Base-by-base conservation (phyloP, 2,113 vertebrate genomes). In the Melanerpes formicivorus region DNA sequence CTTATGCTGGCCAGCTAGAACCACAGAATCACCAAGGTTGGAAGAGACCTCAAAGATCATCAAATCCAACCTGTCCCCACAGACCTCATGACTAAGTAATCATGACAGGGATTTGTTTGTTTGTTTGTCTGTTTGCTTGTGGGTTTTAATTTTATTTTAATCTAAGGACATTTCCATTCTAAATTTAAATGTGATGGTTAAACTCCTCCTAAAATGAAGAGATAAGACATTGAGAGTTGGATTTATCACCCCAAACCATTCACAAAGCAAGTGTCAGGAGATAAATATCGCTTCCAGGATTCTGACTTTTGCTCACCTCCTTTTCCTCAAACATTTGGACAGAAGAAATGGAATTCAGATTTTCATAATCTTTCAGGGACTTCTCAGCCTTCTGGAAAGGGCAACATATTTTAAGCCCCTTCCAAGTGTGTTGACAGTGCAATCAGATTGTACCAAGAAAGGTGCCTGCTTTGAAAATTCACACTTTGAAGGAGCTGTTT, bases 341-440 rank as follows among this genome's bases (percentile, higher is more conserved):
- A 95, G 67, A 87, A 90, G 86, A 88, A 87, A 88, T 29, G 81
- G 50, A 75, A 87, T 87, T 92, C 55, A 66, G 29, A 79, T 84
- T 90, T 90, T 82, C 71, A 56, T 87, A 87, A 95, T 89, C 66
- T 62, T 82, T 65, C 50, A 62, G 55, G 25, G 92, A 75, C 55
- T 93, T 88, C 70, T 90, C 56, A 80, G 46, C 58, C 34, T 75
- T 92, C 58, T 27, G 52, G 78, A 90, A 94, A 90, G 75, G 56
- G 64, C 74, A 92, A 93, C 86, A 63, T 82, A 87, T 90, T 95
- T 90, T 81, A 92, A 93, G 78, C 40, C 67, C 84, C 56, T 94
- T 60, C 67, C 26, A 88, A 94, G 3, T 29, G 37, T 80, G 64
- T 56, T 89, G 71, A 84, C 78, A 76, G 55, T 64, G 52, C 87